Evolutionary conservation across 92 coral and sea anemone species (phyloP), one percentile per base, ranked within the genome.

Genomic region (Heteractis magnifica): DNA sequence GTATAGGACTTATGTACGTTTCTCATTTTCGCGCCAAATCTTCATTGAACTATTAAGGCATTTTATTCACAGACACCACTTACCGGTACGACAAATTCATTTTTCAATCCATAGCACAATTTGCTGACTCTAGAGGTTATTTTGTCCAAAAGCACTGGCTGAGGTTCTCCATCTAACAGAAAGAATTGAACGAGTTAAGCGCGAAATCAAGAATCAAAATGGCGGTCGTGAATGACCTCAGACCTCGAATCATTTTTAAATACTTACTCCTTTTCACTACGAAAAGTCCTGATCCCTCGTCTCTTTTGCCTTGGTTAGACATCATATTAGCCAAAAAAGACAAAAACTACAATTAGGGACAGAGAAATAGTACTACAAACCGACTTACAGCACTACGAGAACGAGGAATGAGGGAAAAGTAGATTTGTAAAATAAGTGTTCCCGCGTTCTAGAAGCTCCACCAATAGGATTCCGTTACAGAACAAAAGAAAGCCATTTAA

Each of bases 41-140:
- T 3, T 5, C 64, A 51, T 6, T 19, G 62, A 23, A 11, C 80
- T 68, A 68, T 48, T 1, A 26, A 68, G 49, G 73, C 16, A 68
- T 68, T 21, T 80, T 5, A 18, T 18, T 10, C 48, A 34, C 59
- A 59, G 50, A 4, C 49, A 4, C 49, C 4, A 6, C 98, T 92
- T 95, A 95, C 98, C 88, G 95, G 92, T 10, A 87, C 94, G 16
- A 94, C 96, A 80, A 89, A 97, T 51, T 94, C 98, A 68, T 91
- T 91, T 78, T 95, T 93, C 51, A 97, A 79, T 34, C 95, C 98
- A 84, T 92, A 97, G 81, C 94, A 85, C 59, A 89, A 90, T 72
- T 94, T 97, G 72, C 86, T 81, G 71, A 97, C 83, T 70, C 99
- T 89, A 64, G 98, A 92, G 48, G 99, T 94, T 49, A 97, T 92